Percentiles rank a stretch among this genome's conserved stretches.
Evolutionary conservation across 2,888 invertebrate genomes (phyloP).

Genomic region (Didymodactylos carnosus): DNA sequence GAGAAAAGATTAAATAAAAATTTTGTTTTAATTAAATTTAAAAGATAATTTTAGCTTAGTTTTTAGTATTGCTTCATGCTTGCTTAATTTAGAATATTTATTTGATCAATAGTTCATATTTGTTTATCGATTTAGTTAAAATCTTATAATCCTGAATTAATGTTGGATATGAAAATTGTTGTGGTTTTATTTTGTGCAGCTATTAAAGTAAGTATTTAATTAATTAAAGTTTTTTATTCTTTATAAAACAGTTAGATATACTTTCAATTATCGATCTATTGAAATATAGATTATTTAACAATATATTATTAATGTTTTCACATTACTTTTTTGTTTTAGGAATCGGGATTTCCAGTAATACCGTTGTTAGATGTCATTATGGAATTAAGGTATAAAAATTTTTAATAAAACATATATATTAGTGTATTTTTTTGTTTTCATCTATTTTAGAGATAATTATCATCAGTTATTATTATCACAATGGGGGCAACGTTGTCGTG

Average conservation of each 20-base stretch:
- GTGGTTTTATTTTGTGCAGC: conserved; percentile 85
- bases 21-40: conserved; percentile 6
- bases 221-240: too few relatives aligned
- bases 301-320: too few relatives aligned
- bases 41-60: too few relatives aligned
- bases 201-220: too few relatives aligned
- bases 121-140: conserved; percentile 54
- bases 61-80: too few relatives aligned
- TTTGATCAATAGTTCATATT: too few relatives aligned
- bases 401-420: background rate
- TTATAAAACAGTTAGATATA: too few relatives aligned
- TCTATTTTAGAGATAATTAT: conserved; percentile 59
- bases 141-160: conserved; percentile 74
- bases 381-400: background rate
- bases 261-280: too few relatives aligned
- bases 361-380: background rate
- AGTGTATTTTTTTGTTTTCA: background rate
- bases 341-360: background rate
- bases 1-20: background rate
- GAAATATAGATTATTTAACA: too few relatives aligned
- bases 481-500: conserved; percentile 78
- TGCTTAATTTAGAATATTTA: too few relatives aligned
- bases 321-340: too few relatives aligned
- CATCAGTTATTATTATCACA: conserved; percentile 86
- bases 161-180: conserved; percentile 79